Evolutionary conservation across 37 sponge, comb jelly and placozoan genomes (phyloP).

Genomic region (Lycopodina hypogea): DNA sequence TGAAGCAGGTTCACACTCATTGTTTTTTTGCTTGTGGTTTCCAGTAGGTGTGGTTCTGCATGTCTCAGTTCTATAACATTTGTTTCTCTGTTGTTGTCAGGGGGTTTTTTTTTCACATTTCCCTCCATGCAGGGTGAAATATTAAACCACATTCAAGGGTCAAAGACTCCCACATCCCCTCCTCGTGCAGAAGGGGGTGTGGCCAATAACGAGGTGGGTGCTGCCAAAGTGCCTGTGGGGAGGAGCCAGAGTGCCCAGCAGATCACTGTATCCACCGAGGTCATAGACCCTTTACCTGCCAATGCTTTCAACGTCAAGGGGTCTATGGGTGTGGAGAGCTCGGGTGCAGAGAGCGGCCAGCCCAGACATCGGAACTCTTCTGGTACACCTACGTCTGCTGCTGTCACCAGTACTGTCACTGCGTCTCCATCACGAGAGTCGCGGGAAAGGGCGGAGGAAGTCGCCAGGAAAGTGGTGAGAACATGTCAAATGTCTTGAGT

Average conservation of each 20-base stretch:
- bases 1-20: no score
- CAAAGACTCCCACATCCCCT: neutral
- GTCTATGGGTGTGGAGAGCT: neutral
- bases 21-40: no score
- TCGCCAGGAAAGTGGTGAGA: constrained; percentile 66
- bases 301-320: neutral
- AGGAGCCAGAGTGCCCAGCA: constrained; percentile 9
- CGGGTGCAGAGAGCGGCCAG: neutral
- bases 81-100: no score
- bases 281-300: neutral
- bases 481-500: neutral
- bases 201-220: neutral
- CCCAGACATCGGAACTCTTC: neutral
- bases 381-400: neutral
- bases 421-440: neutral
- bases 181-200: neutral
- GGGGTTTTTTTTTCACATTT: neutral
- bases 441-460: constrained; percentile 40
- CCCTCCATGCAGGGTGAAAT: neutral
- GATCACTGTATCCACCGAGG: neutral
- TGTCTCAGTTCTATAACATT: no score
- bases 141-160: neutral
- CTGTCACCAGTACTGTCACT: neutral
- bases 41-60: no score
- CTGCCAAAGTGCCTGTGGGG: neutral